Percentiles rank a stretch among this genome's conserved stretches.
phyloP scores from a whole-genome alignment of 2,888 invertebrate genomes.

The Amiota minor region DNA sequence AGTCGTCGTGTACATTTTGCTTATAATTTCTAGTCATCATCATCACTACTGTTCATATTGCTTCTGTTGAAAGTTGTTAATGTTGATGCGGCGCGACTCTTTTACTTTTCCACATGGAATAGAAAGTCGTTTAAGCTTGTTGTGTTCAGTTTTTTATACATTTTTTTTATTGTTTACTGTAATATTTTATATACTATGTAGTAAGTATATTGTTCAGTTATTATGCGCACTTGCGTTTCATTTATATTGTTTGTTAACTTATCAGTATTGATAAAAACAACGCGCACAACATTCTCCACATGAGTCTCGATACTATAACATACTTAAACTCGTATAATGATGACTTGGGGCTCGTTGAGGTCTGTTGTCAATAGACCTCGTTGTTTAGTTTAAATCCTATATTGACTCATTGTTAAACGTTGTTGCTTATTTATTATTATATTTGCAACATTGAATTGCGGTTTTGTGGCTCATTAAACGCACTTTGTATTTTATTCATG shows the following conservation, averaged over 20 bases:
- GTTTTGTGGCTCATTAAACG: conserved; percentile 51
- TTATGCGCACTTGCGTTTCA: conserved; percentile 22
- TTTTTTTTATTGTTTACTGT: not conserved
- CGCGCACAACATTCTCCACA: not conserved
- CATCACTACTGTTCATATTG: not conserved
- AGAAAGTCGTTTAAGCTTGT: conserved; percentile 45
- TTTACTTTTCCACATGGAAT: conserved; percentile 37
- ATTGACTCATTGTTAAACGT: not conserved
- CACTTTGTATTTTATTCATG: conserved; percentile 20
- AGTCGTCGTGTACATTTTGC: not conserved
- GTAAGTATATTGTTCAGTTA: not conserved
- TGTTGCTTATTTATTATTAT: not conserved
- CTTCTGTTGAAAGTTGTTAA: not conserved
- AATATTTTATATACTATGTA: not conserved
- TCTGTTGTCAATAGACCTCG: not conserved
- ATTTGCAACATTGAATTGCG: conserved; percentile 16
- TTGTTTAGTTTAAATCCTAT: too few species aligned
- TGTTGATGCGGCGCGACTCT: conserved; percentile 7
- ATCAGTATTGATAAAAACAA: conserved; percentile 42
- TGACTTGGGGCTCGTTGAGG: conserved; percentile 23
- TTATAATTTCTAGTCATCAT: conserved; percentile 38
- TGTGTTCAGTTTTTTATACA: not conserved
- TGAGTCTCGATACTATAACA: not conserved
- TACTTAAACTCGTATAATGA: conserved; percentile 31
- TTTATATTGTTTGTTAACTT: conserved; percentile 30